Percentiles rank a stretch among this genome's conserved stretches.
These are phyloP conservation scores for Gallinago nigripennis DNA, from an alignment of 2,797 vertebrate genomes.

Conservation along the genomic window DNA sequence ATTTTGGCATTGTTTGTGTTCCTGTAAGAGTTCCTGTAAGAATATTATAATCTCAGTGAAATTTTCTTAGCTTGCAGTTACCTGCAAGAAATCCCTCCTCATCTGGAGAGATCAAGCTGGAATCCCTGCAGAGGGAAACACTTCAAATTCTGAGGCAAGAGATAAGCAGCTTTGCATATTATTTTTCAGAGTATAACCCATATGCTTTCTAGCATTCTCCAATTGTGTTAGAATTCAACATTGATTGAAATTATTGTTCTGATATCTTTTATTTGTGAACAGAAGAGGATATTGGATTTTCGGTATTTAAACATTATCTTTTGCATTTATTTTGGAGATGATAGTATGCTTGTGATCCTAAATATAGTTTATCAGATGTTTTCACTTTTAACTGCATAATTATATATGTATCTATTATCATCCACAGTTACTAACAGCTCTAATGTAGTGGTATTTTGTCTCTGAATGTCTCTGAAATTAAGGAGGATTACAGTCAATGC, in stretches of 20 bases:
- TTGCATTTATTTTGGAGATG: background rate
- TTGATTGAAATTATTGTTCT: background rate
- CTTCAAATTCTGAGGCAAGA: background rate
- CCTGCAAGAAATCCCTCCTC: background rate
- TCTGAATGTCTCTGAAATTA: background rate
- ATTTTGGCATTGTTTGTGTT: background rate
- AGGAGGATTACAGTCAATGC: background rate
- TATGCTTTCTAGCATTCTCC: background rate
- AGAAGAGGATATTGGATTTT: background rate
- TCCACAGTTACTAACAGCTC: background rate
- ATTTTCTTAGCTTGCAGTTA: background rate
- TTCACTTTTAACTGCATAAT: constrained; percentile 1
- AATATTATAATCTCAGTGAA: background rate
- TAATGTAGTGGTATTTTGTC: background rate
- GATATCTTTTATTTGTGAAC: background rate
- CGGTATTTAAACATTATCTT: background rate
- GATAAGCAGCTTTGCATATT: background rate
- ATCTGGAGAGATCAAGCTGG: background rate
- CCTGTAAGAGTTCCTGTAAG: background rate
- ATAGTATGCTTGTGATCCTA: background rate
- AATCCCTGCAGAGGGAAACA: background rate
- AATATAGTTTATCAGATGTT: background rate
- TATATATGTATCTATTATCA: background rate
- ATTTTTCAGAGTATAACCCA: constrained; percentile 5
- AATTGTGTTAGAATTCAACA: background rate